Conservation (phyloP, 2,888 invertebrate genomes). For the Caenorhabditis sulstoni region DNA sequence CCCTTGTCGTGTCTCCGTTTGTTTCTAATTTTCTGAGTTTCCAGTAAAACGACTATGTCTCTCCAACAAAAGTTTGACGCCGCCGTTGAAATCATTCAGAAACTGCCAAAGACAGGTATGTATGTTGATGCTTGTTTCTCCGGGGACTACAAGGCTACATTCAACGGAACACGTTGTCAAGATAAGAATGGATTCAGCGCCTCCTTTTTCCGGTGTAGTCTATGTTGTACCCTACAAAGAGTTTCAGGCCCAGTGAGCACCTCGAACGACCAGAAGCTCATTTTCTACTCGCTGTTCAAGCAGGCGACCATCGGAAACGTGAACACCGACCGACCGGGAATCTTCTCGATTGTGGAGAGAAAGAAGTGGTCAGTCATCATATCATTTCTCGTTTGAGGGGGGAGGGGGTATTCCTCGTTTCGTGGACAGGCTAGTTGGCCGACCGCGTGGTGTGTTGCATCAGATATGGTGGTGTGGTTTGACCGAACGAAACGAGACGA, state of each 20-base stretch:
- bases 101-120: slow-evolving; percentile 77
- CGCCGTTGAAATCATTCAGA: slow-evolving; percentile 80
- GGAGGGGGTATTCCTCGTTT: neutral
- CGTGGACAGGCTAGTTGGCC: slow-evolving; percentile 24
- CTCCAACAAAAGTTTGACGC: slow-evolving; percentile 77
- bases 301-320: slow-evolving; percentile 79
- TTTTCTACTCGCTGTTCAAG: slow-evolving; percentile 79
- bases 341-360: slow-evolving; percentile 76
- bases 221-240: neutral
- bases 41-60: slow-evolving; percentile 46
- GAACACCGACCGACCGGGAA: slow-evolving; percentile 78
- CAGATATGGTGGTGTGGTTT: slow-evolving; percentile 22
- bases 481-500: no score
- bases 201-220: neutral
- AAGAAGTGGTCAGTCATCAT: slow-evolving; percentile 74
- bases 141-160: slow-evolving; percentile 23
- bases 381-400: neutral
- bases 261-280: slow-evolving; percentile 78
- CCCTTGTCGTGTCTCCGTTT: neutral
- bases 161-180: neutral
- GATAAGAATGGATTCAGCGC: neutral
- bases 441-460: slow-evolving; percentile 44
- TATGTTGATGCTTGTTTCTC: no score
- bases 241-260: slow-evolving; percentile 76
- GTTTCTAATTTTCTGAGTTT: neutral